These are phyloP conservation scores for Paramisgurnus dabryanus DNA, from an alignment of 2,113 vertebrate species.

Conservation along the genomic window DNA sequence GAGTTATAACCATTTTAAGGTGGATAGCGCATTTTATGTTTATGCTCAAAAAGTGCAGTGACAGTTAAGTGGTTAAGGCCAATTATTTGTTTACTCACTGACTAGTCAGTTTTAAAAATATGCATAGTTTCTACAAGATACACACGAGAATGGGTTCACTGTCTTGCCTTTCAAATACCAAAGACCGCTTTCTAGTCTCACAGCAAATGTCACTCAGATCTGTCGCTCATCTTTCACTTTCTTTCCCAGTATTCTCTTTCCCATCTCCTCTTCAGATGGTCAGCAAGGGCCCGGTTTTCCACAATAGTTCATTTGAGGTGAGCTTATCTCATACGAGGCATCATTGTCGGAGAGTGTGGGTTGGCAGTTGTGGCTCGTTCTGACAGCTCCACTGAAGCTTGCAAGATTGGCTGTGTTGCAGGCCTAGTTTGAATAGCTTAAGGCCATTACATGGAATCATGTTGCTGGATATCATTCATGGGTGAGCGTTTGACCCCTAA, in stretches of 20 bases:
- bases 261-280: conserved; percentile 12
- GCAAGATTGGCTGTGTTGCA: conserved; percentile 74
- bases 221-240: conserved; percentile 5
- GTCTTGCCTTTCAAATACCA: conserved; percentile 38
- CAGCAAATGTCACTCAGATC: conserved; percentile 51
- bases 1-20: too few relatives aligned
- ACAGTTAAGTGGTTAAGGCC: too few relatives aligned
- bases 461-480: conserved; percentile 75
- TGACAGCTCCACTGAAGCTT: conserved; percentile 78
- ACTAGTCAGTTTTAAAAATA: too few relatives aligned
- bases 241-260: not conserved
- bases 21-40: too few relatives aligned
- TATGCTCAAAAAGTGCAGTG: too few relatives aligned
- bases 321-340: conserved; percentile 46
- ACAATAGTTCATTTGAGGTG: conserved; percentile 68
- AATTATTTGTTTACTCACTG: too few relatives aligned
- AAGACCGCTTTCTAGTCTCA: conserved; percentile 72
- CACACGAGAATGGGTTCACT: not conserved
- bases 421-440: conserved; percentile 72
- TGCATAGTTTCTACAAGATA: not conserved
- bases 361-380: conserved; percentile 67
- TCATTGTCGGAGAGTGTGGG: not conserved
- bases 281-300: conserved; percentile 21
- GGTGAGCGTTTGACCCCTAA: conserved; percentile 73
- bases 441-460: conserved; percentile 60